Conservation (phyloP, 2,888 invertebrate genomes). For the Leptinotarsa tumamoca region DNA sequence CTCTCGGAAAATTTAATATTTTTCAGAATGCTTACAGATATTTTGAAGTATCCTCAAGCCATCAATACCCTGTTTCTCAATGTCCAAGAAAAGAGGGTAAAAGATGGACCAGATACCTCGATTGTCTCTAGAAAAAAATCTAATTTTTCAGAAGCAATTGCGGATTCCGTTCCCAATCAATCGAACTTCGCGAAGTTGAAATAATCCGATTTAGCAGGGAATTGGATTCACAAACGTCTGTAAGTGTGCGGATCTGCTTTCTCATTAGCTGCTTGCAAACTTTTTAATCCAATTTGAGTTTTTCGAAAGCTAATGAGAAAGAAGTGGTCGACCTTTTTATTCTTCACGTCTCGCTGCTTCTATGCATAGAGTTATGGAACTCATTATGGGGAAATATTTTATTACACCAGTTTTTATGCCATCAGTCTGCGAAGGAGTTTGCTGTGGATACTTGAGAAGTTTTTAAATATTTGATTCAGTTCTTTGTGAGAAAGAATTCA, state of each 20-base stretch:
- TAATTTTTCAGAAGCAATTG: background rate
- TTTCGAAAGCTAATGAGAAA: constrained; percentile 52
- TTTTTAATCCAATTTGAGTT: constrained; percentile 49
- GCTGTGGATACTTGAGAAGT: constrained; percentile 22
- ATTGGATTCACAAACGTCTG: constrained; percentile 11
- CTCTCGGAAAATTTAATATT: too few relatives aligned
- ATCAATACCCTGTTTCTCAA: too few relatives aligned
- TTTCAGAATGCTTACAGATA: too few relatives aligned
- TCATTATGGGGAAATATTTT: constrained; percentile 30
- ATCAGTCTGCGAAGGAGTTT: background rate
- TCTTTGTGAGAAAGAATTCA: constrained; percentile 1
- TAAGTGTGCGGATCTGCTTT: constrained; percentile 22
- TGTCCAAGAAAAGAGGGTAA: too few relatives aligned
- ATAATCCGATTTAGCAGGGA: constrained; percentile 7
- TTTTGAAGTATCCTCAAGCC: too few relatives aligned
- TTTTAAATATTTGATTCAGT: constrained; percentile 21
- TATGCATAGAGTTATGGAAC: constrained; percentile 44
- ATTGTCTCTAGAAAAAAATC: background rate
- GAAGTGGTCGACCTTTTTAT: constrained; percentile 48
- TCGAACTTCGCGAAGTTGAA: constrained; percentile 13
- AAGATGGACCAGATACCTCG: too few relatives aligned
- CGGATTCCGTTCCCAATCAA: background rate
- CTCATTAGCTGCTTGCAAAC: constrained; percentile 22
- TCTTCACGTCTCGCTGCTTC: constrained; percentile 37
- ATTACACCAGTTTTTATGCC: constrained; percentile 19